Evolutionary conservation across 2,113 vertebrate genomes (phyloP), one percentile per base, ranked within the genome.

Genomic region (Aphelocoma coerulescens): DNA sequence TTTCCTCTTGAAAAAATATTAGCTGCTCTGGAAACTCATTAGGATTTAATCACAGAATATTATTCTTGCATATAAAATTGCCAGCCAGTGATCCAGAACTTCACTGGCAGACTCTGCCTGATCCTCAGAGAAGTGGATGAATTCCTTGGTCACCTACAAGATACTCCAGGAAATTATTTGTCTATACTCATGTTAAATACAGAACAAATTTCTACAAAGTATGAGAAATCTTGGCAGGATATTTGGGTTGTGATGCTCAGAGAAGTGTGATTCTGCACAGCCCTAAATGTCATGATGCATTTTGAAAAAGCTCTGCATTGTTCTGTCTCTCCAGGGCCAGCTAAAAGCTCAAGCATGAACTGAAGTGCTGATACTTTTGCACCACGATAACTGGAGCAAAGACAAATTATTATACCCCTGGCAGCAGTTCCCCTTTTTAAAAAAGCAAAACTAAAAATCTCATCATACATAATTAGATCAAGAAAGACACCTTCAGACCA

Each of bases 401-500:
- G 89, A 86, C 63, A 95, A 95, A 86, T 92, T 85, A 93, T 91
- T 91, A 88, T 33, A 88, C 87, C 73, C 59, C 61, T 73, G 85
- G 37, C 69, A 94, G 65, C 5, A 84, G 65, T 48, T 94, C 61
- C 30, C 28, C 28, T 5, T 89, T 57, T 63, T 41, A 20, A 17
- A 69, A 84, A 79, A 83, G 37, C 23, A 77, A 84, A 59, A 6
- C 57, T 33, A 57, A 84, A 57, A 22, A 27, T 32, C 58, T 91
- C 81, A 81, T 52, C 13, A 4, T 55, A 80, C 33, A 90, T 74
- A 89, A 88, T 91, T 44, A 94, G 37, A 96, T 79, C 23, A 76
- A 81, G 78, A 71, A 44, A 92, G 88, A 89, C 86, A 85, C 86
- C 86, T 91, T 94, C 93, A 95, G 80, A 83, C 77, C 87, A 71